Evolutionary conservation across 2,797 vertebrate genomes (phyloP).

Genomic region (Bradypus variegatus): DNA sequence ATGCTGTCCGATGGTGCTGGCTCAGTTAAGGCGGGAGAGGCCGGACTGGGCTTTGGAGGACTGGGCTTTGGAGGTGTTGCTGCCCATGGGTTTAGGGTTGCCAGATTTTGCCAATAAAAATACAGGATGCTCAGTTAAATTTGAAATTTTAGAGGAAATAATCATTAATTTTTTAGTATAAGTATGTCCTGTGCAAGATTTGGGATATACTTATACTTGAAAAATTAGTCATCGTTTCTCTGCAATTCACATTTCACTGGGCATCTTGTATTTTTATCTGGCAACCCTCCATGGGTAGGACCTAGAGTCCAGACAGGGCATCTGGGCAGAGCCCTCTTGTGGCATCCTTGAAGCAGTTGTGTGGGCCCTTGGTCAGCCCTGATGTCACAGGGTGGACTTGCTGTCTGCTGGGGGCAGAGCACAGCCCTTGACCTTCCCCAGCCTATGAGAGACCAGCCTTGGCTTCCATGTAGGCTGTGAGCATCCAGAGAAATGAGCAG

Average conservation of each 20-base stretch:
- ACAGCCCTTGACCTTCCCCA: rapidly evolving
- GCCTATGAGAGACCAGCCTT: rapidly evolving
- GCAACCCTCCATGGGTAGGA: background rate
- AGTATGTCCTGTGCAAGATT: background rate
- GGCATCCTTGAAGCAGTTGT: too few species aligned
- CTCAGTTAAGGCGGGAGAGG: too few species aligned
- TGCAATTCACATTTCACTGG: background rate
- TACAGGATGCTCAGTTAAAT: background rate
- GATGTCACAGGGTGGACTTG: background rate
- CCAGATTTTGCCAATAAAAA: too few species aligned
- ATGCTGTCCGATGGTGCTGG: too few species aligned
- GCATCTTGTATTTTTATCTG: background rate
- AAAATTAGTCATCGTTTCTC: background rate
- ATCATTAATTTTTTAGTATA: background rate
- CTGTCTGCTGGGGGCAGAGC: background rate
- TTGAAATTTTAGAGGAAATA: background rate
- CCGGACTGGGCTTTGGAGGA: too few species aligned
- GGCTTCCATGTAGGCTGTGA: rapidly evolving
- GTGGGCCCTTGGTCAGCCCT: background rate
- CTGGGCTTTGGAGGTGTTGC: too few species aligned
- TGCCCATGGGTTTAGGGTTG: too few species aligned
- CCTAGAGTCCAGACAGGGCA: background rate
- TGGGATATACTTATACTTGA: background rate
- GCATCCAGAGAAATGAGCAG: rapidly evolving
- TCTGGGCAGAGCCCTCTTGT: too few species aligned